Evolutionary conservation across 37 sponge, comb jelly and placozoan species (phyloP), one percentile per base, ranked within the genome.

Genomic region (Diacarnus erythraeanus): DNA sequence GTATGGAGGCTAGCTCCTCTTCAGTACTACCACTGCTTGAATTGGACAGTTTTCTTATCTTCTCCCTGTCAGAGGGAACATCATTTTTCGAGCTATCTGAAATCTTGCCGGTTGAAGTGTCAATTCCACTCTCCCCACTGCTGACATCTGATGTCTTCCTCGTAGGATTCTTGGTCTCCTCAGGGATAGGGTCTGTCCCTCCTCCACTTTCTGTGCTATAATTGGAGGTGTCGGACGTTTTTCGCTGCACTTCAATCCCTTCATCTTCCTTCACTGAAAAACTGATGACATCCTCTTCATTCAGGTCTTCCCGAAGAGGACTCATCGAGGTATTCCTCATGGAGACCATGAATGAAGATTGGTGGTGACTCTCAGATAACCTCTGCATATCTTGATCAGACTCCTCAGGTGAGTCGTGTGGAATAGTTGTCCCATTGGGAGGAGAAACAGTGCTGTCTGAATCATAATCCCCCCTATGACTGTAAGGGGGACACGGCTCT

Each of bases 181-280:
- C 39, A 27, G 57, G 27, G 6, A 3, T 29, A n/a, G 0, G 26
- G 31, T 0, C 58, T 42, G 3, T 35, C 2, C 40, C 77, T 3
- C 61, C 77, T 3, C 23, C 60, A 76, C 76, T 83, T 34, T 83
- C 84, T 0, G n/a, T 21, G 58, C 84, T 83, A n/a, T 36, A 40
- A 33, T 76, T 83, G 21, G 84, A 83, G 1, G 29, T 57, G 69
- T 75, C 68, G 1, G 76, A 76, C 2, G 76, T 37, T 33, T 80
- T 80, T 22, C 81, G 43, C 15, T 21, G 38, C 1, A 54, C 42
- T 9, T 35, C 35, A 18, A 56, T 68, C 36, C 68, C 78, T 66
- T 66, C 78, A 47, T 78, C 78, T 4, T 8, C 33, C 22, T 64
- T 57, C 3, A 25, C 6, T 29, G 40, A 39, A 8, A 4, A 21